These are phyloP conservation scores for Enteromius argenteus DNA, from an alignment of 2,797 vertebrate species.

Conservation along the genomic window DNA sequence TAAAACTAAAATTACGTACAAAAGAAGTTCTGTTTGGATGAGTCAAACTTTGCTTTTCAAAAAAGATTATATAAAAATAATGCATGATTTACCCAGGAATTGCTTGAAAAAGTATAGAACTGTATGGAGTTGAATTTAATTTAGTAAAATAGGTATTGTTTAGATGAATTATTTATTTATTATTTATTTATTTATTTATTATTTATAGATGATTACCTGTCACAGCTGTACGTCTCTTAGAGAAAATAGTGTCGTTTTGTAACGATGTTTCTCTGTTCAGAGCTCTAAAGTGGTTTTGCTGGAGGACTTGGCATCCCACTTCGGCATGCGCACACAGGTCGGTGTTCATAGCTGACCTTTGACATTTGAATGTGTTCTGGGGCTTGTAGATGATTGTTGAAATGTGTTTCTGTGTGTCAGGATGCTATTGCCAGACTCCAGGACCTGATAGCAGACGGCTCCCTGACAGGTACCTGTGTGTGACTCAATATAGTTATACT, in stretches of 20 bases:
- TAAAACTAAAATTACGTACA: too few relatives aligned
- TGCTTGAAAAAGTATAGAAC: neutral
- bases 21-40: too few relatives aligned
- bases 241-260: too few relatives aligned
- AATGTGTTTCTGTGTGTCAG: constrained; percentile 62
- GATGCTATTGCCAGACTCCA: constrained; percentile 93
- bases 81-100: neutral
- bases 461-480: constrained; percentile 84
- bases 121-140: too few relatives aligned
- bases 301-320: constrained; percentile 93
- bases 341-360: neutral
- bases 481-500: neutral
- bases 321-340: constrained; percentile 93
- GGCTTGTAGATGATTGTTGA: neutral
- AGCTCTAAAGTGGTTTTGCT: constrained; percentile 91
- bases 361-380: neutral
- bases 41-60: neutral
- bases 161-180: too few relatives aligned
- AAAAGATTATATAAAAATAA: neutral
- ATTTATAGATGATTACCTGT: too few relatives aligned
- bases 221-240: too few relatives aligned
- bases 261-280: constrained; percentile 68
- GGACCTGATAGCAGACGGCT: constrained; percentile 89
- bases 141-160: too few relatives aligned
- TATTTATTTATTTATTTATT: too few relatives aligned